A percentile compares a stretch with the other conserved stretches of the same genome.
Evolutionary conservation across 2,888 invertebrate species (phyloP).

Genomic region (Geophilus truncorum): DNA sequence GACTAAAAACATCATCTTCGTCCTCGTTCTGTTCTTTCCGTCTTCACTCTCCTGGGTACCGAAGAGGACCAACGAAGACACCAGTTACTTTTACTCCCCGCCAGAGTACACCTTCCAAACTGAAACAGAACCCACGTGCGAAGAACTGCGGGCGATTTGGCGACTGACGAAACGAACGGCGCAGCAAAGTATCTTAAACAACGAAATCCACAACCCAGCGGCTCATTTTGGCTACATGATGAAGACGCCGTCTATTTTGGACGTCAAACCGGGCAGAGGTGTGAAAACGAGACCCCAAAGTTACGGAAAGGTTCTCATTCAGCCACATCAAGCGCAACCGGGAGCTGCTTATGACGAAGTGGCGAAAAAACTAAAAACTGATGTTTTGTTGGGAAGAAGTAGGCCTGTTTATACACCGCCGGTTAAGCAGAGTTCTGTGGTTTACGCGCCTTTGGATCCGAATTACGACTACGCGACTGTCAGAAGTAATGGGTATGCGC

Average conservation of each 20-base stretch:
- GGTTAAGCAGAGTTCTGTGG: not conserved
- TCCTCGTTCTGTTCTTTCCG: not conserved
- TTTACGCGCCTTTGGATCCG: not conserved
- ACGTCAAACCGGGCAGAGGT: not conserved
- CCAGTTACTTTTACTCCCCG: not conserved
- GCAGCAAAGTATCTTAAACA: slow-evolving; percentile 77
- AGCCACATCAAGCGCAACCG: not conserved
- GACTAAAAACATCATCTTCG: not conserved
- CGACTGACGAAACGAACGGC: slow-evolving; percentile 83
- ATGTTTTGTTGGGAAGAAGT: not conserved
- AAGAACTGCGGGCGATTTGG: slow-evolving; percentile 86
- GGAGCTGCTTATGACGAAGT: slow-evolving; percentile 31
- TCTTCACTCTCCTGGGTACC: not conserved
- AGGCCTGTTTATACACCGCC: not conserved
- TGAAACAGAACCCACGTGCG: slow-evolving; percentile 68
- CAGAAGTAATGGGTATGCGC: not conserved
- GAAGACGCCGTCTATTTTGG: not conserved
- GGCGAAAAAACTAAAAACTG: slow-evolving; percentile 31
- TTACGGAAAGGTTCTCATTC: not conserved
- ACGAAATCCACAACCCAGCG: slow-evolving; percentile 75
- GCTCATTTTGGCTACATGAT: slow-evolving; percentile 37
- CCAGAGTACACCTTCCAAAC: not conserved
- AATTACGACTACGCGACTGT: not conserved
- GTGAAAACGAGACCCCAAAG: not conserved
- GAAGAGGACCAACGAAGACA: not conserved